A percentile compares a stretch with the other conserved stretches of the same genome.
phyloP scores from a whole-genome alignment of 2,888 invertebrate genomes.

The Acleris cristana region DNA sequence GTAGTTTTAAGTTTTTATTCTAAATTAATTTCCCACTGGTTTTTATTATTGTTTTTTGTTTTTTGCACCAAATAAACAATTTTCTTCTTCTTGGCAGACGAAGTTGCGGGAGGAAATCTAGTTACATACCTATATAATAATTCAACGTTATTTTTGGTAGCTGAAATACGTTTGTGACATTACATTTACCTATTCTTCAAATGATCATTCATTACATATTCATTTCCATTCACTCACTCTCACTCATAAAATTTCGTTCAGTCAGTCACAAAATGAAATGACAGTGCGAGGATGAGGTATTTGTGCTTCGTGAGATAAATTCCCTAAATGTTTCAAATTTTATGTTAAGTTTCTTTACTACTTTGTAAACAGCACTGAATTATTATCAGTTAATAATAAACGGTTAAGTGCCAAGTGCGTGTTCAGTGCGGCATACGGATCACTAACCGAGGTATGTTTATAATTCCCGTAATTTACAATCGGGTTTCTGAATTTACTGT shows the following conservation, averaged over 20 bases:
- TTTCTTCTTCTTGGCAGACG: too few relatives aligned
- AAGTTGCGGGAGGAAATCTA: too few relatives aligned
- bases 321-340: constrained; percentile 7
- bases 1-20: too few relatives aligned
- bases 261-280: constrained; percentile 28
- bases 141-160: too few relatives aligned
- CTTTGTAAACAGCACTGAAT: constrained; percentile 21
- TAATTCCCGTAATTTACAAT: constrained; percentile 27
- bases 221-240: too few relatives aligned
- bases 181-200: too few relatives aligned
- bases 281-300: constrained; percentile 20
- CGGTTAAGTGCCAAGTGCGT: constrained; percentile 7
- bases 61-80: too few relatives aligned
- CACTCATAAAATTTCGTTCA: neutral
- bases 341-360: constrained; percentile 17
- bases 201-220: too few relatives aligned
- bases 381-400: constrained; percentile 18
- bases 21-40: too few relatives aligned
- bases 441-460: constrained; percentile 33
- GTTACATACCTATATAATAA: too few relatives aligned
- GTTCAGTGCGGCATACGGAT: constrained; percentile 13
- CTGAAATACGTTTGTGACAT: too few relatives aligned
- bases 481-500: constrained; percentile 27
- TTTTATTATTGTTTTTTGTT: too few relatives aligned
- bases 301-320: constrained; percentile 22